Evolutionary conservation across 2,888 invertebrate species (phyloP).

Genomic region (Caenorhabditis sp.): DNA sequence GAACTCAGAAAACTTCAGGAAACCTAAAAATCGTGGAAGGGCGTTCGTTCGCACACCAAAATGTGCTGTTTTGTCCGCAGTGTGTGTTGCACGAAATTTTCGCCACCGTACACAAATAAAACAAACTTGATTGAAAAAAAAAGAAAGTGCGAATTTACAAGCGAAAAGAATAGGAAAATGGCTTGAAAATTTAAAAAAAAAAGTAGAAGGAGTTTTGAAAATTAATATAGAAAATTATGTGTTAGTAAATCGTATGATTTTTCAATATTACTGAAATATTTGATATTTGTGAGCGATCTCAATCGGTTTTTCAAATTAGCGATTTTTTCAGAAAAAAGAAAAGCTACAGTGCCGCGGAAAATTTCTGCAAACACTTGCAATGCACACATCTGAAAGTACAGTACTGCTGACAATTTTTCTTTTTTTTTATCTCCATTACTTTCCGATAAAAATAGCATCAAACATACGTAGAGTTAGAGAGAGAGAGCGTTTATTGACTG

Average conservation of each 20-base stretch:
- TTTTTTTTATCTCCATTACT: background rate
- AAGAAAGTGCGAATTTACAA: background rate
- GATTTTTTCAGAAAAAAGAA: no score
- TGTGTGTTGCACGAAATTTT: slow-evolving; percentile 7
- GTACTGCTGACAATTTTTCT: background rate
- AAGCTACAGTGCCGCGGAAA: no score
- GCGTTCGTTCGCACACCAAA: slow-evolving; percentile 25
- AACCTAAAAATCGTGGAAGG: slow-evolving; percentile 11
- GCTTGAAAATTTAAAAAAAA: no score
- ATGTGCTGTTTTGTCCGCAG: slow-evolving; percentile 29
- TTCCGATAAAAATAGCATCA: no score
- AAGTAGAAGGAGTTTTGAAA: no score
- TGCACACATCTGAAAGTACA: background rate
- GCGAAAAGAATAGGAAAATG: background rate
- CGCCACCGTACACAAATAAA: slow-evolving; percentile 10
- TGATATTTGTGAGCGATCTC: no score
- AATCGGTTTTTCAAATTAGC: no score
- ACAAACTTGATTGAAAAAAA: background rate
- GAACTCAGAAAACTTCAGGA: slow-evolving; percentile 2
- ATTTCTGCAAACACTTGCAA: background rate
- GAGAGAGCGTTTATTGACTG: no score
- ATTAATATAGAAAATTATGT: no score
- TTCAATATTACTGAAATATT: no score
- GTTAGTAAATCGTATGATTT: no score
- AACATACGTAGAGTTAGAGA: no score